Conservation (phyloP, 2,888 invertebrate species). For the Ochropleura leucogaster region DNA sequence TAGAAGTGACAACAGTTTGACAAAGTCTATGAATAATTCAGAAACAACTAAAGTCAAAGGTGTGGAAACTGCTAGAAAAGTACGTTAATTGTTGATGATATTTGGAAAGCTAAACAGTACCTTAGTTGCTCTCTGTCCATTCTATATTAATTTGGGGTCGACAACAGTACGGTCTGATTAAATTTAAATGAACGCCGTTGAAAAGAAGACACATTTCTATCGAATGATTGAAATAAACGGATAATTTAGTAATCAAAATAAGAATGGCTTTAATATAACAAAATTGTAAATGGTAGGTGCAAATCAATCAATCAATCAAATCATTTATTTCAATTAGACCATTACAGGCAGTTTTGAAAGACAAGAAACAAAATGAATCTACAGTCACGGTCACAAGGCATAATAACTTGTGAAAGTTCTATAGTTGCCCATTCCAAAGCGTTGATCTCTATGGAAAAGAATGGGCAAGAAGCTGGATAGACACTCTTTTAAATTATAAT, state of each 20-base stretch:
- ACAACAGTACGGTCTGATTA: neutral
- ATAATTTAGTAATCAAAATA: neutral
- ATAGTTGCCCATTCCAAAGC: too few species aligned
- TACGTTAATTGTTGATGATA: slow-evolving; percentile 23
- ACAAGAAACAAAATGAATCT: too few species aligned
- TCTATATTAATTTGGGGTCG: neutral
- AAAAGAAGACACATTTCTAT: neutral
- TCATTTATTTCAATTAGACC: too few species aligned
- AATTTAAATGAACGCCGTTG: too few species aligned
- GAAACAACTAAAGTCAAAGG: slow-evolving; percentile 1
- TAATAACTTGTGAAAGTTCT: too few species aligned
- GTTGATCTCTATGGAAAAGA: too few species aligned
- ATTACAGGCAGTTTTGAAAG: too few species aligned
- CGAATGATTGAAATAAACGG: neutral
- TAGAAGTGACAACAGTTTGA: neutral
- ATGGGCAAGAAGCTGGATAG: too few species aligned
- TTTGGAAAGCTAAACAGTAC: neutral
- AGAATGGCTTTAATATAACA: neutral
- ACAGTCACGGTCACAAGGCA: too few species aligned
- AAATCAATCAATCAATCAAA: too few species aligned
- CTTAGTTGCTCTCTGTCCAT: neutral
- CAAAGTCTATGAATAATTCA: slow-evolving; percentile 21
- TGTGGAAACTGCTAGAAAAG: slow-evolving; percentile 15
- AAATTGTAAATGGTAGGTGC: neutral
- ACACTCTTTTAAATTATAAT: too few species aligned